Evolutionary conservation across 2,797 vertebrate species (phyloP), one percentile per base, ranked within the genome.

Genomic region (Mus spretus): DNA sequence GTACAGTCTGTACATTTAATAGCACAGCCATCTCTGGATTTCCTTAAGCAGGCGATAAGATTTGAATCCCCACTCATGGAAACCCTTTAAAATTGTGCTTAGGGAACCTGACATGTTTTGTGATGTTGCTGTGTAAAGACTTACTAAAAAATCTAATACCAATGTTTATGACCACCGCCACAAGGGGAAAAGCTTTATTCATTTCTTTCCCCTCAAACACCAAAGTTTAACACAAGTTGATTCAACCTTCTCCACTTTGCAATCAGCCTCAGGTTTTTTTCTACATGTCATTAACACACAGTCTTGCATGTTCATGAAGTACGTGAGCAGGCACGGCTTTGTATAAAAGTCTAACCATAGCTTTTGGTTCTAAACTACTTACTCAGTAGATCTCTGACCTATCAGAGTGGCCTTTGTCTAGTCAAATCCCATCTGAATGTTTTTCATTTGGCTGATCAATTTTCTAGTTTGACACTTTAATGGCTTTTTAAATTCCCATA

Each of bases 341-440:
- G 24, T 26, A 31, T 50, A 37, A 89, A 89, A 14, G 47, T 86
- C 37, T 95, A 57, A 11, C 24, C 40, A 78, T 72, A 91, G 40
- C 77, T 89, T 97, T 95, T 65, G 84, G 17, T 5, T 55, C 0
- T 87, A 34, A 89, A 72, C 10, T 79, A 59, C 19, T 94, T 90
- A 65, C 6, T 93, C 85, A n/a, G 55, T 74, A 95, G 44, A 79
- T 98, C 72, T 90, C 85, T 97, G 89, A 93, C 4, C 15, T 17
- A 74, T 50, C 96, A 81, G 89, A 77, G 20, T 89, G 44, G 96
- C 1, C 3, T 85, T 91, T 65, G 96, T 50, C 59, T 95, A 93
- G 95, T 97, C 67, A 93, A 97, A 55, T 96, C 40, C n/a, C 70
- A 83, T 7, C 75, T 96, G 93, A 97, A 96, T 96, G n/a, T n/a